Base-by-base conservation (phyloP, 2,797 vertebrate species). In the Brachyrhaphis roseni region DNA sequence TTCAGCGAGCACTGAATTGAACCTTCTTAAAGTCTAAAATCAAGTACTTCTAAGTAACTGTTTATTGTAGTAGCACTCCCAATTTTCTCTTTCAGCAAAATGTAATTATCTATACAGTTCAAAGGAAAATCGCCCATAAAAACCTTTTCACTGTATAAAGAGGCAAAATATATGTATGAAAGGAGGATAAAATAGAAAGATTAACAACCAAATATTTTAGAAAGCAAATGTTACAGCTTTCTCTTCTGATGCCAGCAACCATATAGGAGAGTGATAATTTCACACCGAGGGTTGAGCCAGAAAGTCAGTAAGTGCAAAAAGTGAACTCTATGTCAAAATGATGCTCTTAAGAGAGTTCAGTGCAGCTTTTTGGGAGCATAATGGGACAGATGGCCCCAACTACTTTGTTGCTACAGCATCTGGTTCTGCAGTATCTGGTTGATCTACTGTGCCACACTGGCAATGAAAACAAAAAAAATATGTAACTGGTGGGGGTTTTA, bases 291-390 rank as follows among this genome's bases (percentile, higher is more conserved):
- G n/a, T 72, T 41, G 74, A 83, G 41, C 55, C n/a, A 76, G 55
- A 6, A 76, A 45, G 79, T 85, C 74, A 79, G 57, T 15, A 74
- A 36, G 8, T 66, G 34, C 62, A 39, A 39, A 74, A 82, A 82
- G 72, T 39, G 15, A 2, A 46, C 74, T 68, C 47, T 41, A 3
- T 77, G 76, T 75, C 82, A 57, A 85, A 51, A 85, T 79, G 71
- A 75, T 75, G 75, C 72, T 72, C 43, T 71, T 15, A 72, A 53
- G 16, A 46, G 43, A 34, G 55, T 16, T 23, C 2, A 59, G 41
- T 64, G 1, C n/a, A 76, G 72, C 72, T 66, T 76, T 80, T 72
- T 75, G 57, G 34, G 51, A 47, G 77, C 64, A 68, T 10, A 18
- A 71, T 39, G 70, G 36, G 15, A 28, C 51, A 68, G 53, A 68